phyloP scores from a whole-genome alignment of 37 sponge, comb jelly and placozoan genomes.

The Ianthella basta region DNA sequence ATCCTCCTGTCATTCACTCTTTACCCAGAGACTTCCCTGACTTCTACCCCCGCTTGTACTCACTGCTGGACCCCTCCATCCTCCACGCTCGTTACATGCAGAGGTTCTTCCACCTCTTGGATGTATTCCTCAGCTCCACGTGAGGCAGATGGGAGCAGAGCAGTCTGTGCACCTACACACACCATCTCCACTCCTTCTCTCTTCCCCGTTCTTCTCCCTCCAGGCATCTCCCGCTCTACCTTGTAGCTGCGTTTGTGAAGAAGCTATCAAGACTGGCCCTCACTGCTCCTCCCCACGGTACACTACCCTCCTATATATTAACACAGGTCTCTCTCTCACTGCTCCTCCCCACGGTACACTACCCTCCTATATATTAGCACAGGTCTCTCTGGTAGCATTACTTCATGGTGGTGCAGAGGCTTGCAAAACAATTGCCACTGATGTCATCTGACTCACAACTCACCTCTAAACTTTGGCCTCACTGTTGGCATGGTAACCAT shows the following conservation, averaged over 20 bases:
- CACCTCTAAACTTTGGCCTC: no score
- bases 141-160: conserved; percentile 8
- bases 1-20: not conserved
- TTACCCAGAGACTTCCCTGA: conserved; percentile 87
- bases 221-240: conserved; percentile 91
- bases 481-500: no score
- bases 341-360: conserved; percentile 81
- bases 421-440: no score
- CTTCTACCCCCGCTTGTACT: conserved; percentile 89
- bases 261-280: conserved; percentile 82
- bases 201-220: not conserved
- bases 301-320: not conserved
- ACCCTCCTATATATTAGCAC: not conserved
- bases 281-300: conserved; percentile 86
- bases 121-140: conserved; percentile 89
- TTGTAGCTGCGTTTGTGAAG: conserved; percentile 95
- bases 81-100: conserved; percentile 73
- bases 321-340: conserved; percentile 70
- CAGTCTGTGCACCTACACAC: not conserved
- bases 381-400: conserved; percentile 73
- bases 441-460: no score
- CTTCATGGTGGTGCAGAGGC: conserved; percentile 40
- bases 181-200: not conserved
- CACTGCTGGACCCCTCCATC: conserved; percentile 64
- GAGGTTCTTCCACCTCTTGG: conserved; percentile 87